A percentile compares a stretch with the other conserved stretches of the same genome.
Evolutionary conservation across 2,888 invertebrate species (phyloP).

Genomic region (Apoda limacodes): DNA sequence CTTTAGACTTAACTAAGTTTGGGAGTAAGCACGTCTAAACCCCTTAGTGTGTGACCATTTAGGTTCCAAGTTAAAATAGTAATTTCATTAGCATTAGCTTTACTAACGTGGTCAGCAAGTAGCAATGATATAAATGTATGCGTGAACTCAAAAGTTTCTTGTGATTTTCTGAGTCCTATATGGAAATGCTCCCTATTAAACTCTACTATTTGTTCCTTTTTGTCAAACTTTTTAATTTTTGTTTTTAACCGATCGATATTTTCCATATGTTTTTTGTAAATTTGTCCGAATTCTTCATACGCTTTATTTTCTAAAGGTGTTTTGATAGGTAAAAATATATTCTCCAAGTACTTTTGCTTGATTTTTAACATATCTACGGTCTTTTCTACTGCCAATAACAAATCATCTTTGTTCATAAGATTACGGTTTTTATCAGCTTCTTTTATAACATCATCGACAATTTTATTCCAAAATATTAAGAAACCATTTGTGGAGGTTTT

Average conservation of each 20-base stretch:
- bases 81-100: no score
- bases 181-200: conserved; percentile 31
- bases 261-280: conserved; percentile 23
- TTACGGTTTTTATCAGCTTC: conserved; percentile 27
- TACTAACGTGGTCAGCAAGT: conserved; percentile 33
- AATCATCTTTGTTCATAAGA: conserved; percentile 22
- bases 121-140: conserved; percentile 31
- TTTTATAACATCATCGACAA: conserved; percentile 30
- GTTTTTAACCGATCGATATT: no score
- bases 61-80: no score
- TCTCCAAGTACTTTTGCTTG: conserved; percentile 30
- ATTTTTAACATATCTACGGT: conserved; percentile 27
- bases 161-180: conserved; percentile 26
- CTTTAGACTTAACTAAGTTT: no score
- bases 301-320: conserved; percentile 24
- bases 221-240: conserved; percentile 26
- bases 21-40: no score
- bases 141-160: conserved; percentile 30
- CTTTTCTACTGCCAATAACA: conserved; percentile 27
- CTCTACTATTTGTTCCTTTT: conserved; percentile 25
- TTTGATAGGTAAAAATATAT: conserved; percentile 28
- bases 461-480: conserved; percentile 27
- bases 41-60: no score
- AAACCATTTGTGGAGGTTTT: conserved; percentile 34
- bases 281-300: conserved; percentile 27